Conservation (phyloP, 2,888 invertebrate species). For the Myathropa florea region DNA sequence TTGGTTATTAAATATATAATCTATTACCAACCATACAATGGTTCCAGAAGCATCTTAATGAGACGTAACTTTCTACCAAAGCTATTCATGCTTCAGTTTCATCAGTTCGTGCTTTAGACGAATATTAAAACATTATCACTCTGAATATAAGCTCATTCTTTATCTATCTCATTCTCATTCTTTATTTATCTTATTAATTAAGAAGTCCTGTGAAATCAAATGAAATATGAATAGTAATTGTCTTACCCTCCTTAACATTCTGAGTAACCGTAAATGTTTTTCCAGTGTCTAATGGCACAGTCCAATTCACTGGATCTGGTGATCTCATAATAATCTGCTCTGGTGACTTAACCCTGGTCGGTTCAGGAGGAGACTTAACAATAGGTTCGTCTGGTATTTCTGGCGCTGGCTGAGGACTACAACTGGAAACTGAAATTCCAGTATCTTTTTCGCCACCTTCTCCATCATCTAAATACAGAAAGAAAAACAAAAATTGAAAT, state of each 20-base stretch:
- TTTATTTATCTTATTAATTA: no score
- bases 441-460: conserved; percentile 78
- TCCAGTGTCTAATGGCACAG: conserved; percentile 95
- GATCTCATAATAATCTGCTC: conserved; percentile 96
- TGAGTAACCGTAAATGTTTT: conserved; percentile 96
- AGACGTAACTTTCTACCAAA: no score
- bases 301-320: conserved; percentile 97
- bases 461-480: conserved; percentile 76
- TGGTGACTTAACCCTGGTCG: conserved; percentile 95
- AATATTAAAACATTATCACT: no score
- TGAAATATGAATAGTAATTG: not conserved
- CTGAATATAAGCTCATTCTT: no score
- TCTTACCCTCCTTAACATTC: conserved; percentile 89
- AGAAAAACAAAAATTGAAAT: not conserved
- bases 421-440: conserved; percentile 78
- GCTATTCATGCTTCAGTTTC: no score
- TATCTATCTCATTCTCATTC: no score
- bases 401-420: conserved; percentile 78
- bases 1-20: no score
- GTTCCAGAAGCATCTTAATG: no score
- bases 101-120: no score
- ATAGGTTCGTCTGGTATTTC: conserved; percentile 84
- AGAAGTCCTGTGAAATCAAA: not conserved
- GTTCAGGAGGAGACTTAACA: conserved; percentile 95
- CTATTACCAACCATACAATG: no score